These are phyloP conservation scores for Takifugu rubripes DNA, from an alignment of 2,797 vertebrate species.

Conservation along the genomic window DNA sequence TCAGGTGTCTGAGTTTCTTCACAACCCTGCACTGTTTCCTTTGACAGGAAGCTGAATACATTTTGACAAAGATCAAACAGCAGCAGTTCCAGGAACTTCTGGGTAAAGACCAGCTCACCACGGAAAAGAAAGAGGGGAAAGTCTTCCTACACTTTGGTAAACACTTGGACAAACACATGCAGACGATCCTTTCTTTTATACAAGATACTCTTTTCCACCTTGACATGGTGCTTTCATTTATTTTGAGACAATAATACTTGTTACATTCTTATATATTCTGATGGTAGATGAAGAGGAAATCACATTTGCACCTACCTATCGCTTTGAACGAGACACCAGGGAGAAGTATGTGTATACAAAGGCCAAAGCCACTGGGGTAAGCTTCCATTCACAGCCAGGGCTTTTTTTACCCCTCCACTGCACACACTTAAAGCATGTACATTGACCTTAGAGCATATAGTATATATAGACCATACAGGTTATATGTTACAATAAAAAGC, in stretches of 20 bases:
- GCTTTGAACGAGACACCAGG: constrained; percentile 89
- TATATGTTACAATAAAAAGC: too few species aligned
- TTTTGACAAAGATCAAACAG: constrained; percentile 92
- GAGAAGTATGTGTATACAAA: constrained; percentile 96
- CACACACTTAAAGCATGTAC: too few species aligned
- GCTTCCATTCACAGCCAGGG: constrained; percentile 19
- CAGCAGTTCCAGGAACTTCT: constrained; percentile 92
- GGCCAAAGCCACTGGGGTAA: constrained; percentile 95
- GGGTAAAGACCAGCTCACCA: constrained; percentile 86
- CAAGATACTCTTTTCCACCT: neutral
- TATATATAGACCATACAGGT: too few species aligned
- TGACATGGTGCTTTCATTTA: neutral
- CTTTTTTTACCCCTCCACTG: constrained; percentile 9
- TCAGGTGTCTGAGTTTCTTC: constrained; percentile 24
- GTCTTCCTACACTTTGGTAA: constrained; percentile 93
- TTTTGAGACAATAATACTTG: neutral
- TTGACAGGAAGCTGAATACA: constrained; percentile 92
- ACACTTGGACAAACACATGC: constrained; percentile 22
- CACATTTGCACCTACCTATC: constrained; percentile 94
- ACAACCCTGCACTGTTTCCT: constrained; percentile 40
- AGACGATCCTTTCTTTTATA: neutral
- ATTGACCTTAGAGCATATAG: too few species aligned
- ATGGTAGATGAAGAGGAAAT: constrained; percentile 94
- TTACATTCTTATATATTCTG: constrained; percentile 22
- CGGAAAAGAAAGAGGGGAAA: constrained; percentile 83